phyloP scores from a whole-genome alignment of 2,113 vertebrate species.

The Arizona elegans region DNA sequence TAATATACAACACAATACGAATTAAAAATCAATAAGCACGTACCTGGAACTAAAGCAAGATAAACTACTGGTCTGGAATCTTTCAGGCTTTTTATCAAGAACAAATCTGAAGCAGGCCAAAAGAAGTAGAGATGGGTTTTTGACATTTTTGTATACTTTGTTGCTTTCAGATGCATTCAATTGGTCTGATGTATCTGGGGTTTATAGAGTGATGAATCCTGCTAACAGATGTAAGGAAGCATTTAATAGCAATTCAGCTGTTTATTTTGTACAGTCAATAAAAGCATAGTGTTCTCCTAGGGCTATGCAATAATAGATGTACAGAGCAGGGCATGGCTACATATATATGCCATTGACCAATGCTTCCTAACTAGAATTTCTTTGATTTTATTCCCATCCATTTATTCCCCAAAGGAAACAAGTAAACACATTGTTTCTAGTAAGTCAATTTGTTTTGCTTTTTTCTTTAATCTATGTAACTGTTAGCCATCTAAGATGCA shows the following conservation, averaged over 20 bases:
- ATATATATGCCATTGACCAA: background rate
- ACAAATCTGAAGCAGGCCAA: background rate
- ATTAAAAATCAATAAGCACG: no score
- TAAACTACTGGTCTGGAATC: fast-evolving
- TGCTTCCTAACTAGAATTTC: background rate
- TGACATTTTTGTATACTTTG: background rate
- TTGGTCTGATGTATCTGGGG: slow-evolving; percentile 19
- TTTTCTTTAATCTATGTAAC: background rate
- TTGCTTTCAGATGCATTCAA: background rate
- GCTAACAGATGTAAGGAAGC: slow-evolving; percentile 22
- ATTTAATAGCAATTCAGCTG: slow-evolving; percentile 26
- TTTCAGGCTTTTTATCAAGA: background rate
- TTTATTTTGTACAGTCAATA: slow-evolving; percentile 27
- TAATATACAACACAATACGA: background rate
- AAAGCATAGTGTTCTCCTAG: slow-evolving; percentile 4
- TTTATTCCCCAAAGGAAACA: background rate
- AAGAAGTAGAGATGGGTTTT: background rate
- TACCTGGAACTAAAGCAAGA: background rate
- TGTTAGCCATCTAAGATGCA: background rate
- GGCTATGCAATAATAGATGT: slow-evolving; percentile 5
- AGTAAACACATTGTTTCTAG: background rate
- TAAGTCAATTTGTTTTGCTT: background rate
- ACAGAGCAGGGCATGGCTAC: slow-evolving; percentile 10
- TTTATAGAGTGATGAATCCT: slow-evolving; percentile 19
- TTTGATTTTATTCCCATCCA: background rate